phyloP scores from a whole-genome alignment of 2,113 vertebrate species.

The Zingel zingel region DNA sequence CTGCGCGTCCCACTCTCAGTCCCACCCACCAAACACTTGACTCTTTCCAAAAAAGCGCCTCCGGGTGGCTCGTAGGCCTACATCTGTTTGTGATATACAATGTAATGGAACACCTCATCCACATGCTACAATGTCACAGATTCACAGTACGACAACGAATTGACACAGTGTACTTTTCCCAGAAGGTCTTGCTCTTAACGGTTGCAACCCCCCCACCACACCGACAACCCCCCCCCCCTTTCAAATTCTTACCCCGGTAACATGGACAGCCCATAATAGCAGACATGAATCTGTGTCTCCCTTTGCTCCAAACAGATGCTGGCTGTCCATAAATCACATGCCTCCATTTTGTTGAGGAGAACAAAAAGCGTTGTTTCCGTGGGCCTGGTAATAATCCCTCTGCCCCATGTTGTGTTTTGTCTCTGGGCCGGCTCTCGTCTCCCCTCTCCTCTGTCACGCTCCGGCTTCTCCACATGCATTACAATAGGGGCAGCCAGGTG shows the following conservation, averaged over 20 bases:
- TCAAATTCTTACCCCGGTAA: constrained; percentile 77
- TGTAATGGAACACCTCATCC: constrained; percentile 76
- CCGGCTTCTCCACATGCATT: constrained; percentile 80
- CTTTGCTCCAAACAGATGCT: constrained; percentile 82
- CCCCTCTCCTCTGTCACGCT: constrained; percentile 82
- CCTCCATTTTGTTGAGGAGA: constrained; percentile 84
- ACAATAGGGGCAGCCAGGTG: constrained; percentile 84
- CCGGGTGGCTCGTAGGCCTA: constrained; percentile 67
- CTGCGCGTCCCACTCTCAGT: constrained; percentile 39
- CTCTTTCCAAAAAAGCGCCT: constrained; percentile 53
- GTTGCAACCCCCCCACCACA: constrained; percentile 26
- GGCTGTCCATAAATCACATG: constrained; percentile 85
- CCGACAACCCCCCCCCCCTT: constrained; percentile 23
- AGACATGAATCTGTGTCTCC: constrained; percentile 84
- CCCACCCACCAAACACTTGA: constrained; percentile 68
- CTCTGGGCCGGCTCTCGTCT: constrained; percentile 78
- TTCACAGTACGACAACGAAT: constrained; percentile 69
- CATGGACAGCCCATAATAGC: constrained; percentile 84
- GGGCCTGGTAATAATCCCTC: constrained; percentile 80
- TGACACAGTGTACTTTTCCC: constrained; percentile 69
- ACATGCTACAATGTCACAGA: constrained; percentile 69
- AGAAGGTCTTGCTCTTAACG: constrained; percentile 76
- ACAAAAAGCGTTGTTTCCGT: constrained; percentile 81
- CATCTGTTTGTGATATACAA: constrained; percentile 79
- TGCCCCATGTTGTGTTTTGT: constrained; percentile 84